Base-by-base conservation (phyloP, 1,140 invertebrate genomes). In the Euwallacea similis region DNA sequence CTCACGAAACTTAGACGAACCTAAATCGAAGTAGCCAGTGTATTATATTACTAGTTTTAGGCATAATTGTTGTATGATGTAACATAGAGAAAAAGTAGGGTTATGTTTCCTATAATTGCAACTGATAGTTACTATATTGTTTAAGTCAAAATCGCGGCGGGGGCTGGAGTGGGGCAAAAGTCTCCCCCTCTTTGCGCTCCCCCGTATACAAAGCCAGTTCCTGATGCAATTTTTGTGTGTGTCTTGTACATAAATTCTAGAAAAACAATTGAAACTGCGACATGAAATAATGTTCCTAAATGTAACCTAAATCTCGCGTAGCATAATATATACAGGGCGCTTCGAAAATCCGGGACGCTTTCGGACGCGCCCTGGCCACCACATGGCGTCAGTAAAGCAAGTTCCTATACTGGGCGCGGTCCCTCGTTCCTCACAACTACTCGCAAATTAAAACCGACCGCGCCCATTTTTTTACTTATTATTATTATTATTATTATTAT, bases 321-420 rank as follows among this genome's bases (percentile, higher is more conserved):
- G 15, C 21, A 33, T 41, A 15, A 60, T 42, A 50, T 46, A 50
- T 50, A 50, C 9, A 50, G 13, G 13, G 9, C 13, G 13, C 9
- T 50, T 2, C 13, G 13, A 50, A 2, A 13, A 13, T 10, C 9
- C 46, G 46, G 46, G 46, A 13, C 46, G 13, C 9, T 50, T 10
- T 33, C 46, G 13, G 46, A 11, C 9, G 9, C 46, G 46, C 46
- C 46, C 46, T 13, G 46, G 9, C 41, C n/a, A 55, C 21, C 42
- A 42, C 13, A 21, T 46, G 76, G 74, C 74, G 73, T 67, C 86
- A 87, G 86, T 85, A 86, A 87, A 87, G 85, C 86, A 87, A 87
- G 86, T 87, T 87, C 86, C 86, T 87, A 87, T 87, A 50, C 41
- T 67, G 76, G 80, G 75, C 71, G 76, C 66, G 77, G 74, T 61